phyloP scores from a whole-genome alignment of 1,140 invertebrate genomes.

The Calycopis cecrops region DNA sequence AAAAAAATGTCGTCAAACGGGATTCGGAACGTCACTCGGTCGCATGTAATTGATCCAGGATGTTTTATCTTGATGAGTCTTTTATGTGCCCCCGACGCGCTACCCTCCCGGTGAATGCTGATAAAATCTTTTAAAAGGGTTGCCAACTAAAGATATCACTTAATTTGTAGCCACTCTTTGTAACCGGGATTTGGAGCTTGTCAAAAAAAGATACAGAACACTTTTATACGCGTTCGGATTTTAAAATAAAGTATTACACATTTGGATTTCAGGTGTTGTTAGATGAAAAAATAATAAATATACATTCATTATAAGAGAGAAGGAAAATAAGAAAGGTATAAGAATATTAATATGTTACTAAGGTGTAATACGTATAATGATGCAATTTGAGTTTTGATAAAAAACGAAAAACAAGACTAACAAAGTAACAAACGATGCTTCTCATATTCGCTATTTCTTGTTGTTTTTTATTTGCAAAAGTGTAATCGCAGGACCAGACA shows the following conservation, averaged over 20 bases:
- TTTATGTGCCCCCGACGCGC: slow-evolving; percentile 65
- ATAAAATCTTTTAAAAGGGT: slow-evolving; percentile 72
- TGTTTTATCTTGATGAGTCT: slow-evolving; percentile 71
- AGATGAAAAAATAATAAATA: no score
- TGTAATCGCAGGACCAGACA: slow-evolving; percentile 52
- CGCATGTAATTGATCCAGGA: slow-evolving; percentile 70
- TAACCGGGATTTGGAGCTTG: slow-evolving; percentile 54
- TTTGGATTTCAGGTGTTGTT: slow-evolving; percentile 19
- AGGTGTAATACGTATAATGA: no score
- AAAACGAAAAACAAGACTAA: no score
- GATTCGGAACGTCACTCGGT: slow-evolving; percentile 61
- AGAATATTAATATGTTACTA: no score
- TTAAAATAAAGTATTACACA: slow-evolving; percentile 45
- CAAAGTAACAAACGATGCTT: no score
- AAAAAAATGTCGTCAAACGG: slow-evolving; percentile 55
- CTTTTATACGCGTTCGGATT: slow-evolving; percentile 22
- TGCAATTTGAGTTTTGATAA: no score
- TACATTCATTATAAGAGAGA: no score
- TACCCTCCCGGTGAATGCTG: slow-evolving; percentile 63
- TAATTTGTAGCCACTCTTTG: slow-evolving; percentile 73
- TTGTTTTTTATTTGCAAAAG: slow-evolving; percentile 41
- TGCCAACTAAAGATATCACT: slow-evolving; percentile 72
- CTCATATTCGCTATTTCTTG: slow-evolving; percentile 40
- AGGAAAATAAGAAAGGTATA: no score
- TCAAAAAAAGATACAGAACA: slow-evolving; percentile 36